Evolutionary conservation across 2,888 invertebrate species (phyloP).

Genomic region (Euphydryas editha): DNA sequence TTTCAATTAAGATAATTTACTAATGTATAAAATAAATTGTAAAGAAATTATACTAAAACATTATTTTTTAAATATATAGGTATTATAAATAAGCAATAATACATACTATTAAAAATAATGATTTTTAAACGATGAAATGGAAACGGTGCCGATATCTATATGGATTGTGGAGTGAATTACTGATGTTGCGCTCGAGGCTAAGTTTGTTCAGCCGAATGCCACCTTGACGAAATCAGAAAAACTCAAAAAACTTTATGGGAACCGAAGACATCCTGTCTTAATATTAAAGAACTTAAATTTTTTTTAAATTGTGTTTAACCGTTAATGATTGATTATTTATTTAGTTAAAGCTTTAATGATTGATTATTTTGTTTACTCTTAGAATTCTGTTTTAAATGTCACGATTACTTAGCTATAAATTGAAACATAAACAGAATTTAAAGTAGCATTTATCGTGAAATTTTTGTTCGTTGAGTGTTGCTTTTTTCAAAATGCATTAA

Average conservation of each 20-base stretch:
- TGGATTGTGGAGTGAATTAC: conserved; percentile 78
- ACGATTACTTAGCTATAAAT: conserved; percentile 2
- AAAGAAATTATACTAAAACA: no score
- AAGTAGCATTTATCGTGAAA: background rate
- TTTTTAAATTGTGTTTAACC: conserved; percentile 62
- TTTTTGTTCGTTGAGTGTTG: background rate
- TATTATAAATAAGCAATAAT: background rate
- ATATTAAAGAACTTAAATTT: conserved; percentile 65
- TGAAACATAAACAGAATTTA: background rate
- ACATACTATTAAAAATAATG: background rate
- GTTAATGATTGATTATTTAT: conserved; percentile 70
- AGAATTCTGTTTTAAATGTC: background rate
- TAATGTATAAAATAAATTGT: no score
- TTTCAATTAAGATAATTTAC: no score
- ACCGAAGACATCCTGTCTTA: conserved; percentile 69
- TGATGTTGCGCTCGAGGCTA: conserved; percentile 71
- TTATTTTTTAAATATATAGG: no score
- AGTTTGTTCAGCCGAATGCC: conserved; percentile 74
- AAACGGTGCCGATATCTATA: conserved; percentile 60
- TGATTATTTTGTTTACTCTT: conserved; percentile 75
- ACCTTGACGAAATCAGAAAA: conserved; percentile 63
- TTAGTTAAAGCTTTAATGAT: conserved; percentile 74
- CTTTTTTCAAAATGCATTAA: background rate
- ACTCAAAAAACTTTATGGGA: conserved; percentile 61
- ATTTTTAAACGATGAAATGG: conserved; percentile 50